phyloP scores from a whole-genome alignment of 1,140 invertebrate species.

The Drosophila hydei region DNA sequence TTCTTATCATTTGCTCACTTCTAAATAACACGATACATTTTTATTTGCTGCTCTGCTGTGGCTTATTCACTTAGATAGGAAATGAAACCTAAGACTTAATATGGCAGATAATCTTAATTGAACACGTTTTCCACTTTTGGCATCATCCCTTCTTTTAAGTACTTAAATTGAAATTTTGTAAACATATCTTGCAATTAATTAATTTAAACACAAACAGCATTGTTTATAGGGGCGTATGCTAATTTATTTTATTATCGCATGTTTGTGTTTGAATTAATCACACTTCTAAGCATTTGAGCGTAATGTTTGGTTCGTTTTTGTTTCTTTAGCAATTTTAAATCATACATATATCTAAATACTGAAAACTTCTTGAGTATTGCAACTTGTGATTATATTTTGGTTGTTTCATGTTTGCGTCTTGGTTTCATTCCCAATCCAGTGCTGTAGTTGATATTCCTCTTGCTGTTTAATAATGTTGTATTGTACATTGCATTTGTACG shows the following conservation, averaged over 20 bases:
- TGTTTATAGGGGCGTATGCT: constrained; percentile 1
- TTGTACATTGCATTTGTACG: constrained; percentile 30
- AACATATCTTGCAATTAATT: neutral
- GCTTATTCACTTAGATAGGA: constrained; percentile 4
- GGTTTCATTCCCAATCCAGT: constrained; percentile 42
- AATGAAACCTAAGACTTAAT: constrained; percentile 27
- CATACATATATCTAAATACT: neutral
- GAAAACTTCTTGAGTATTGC: neutral
- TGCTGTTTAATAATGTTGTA: constrained; percentile 26
- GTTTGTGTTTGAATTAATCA: neutral
- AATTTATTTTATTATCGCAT: neutral
- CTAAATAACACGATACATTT: neutral
- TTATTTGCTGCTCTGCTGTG: constrained; percentile 8
- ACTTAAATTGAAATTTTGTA: neutral
- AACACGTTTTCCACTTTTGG: no score
- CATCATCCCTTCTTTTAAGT: neutral
- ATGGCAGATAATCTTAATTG: neutral
- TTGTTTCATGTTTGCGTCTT: constrained; percentile 4
- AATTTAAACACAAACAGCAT: neutral
- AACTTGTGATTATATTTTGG: neutral
- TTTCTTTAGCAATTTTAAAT: neutral
- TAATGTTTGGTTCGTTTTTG: neutral
- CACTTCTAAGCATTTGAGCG: neutral
- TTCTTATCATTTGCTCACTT: constrained; percentile 11
- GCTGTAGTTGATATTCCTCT: constrained; percentile 19